Percentiles rank a stretch among this genome's conserved stretches.
phyloP scores from a whole-genome alignment of 2,113 vertebrate species.

The Actenoides lindsayi region DNA sequence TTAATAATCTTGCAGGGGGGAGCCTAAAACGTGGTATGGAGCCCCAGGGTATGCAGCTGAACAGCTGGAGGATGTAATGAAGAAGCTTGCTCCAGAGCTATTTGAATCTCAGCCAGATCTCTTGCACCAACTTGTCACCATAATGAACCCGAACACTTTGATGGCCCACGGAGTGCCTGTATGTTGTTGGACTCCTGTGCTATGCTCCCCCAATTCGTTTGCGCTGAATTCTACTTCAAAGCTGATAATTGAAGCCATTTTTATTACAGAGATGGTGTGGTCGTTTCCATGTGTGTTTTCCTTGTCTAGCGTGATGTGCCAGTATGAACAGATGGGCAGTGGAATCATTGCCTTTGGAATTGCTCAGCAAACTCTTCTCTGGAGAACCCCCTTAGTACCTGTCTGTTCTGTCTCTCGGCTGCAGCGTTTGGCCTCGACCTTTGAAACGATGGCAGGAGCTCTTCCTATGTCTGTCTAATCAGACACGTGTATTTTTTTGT shows the following conservation, averaged over 20 bases:
- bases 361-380: constrained; percentile 22
- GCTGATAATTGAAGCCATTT: not conserved
- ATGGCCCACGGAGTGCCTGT: constrained; percentile 97
- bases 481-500: not conserved
- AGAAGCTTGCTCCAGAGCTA: constrained; percentile 94
- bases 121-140: constrained; percentile 98
- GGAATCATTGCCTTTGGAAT: not conserved
- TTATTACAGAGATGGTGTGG: not conserved
- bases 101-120: constrained; percentile 97
- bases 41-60: constrained; percentile 96
- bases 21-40: constrained; percentile 99
- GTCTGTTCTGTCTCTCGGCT: not conserved
- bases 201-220: not conserved
- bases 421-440: not conserved
- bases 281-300: constrained; percentile 9
- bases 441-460: constrained; percentile 14
- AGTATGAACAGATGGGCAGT: not conserved
- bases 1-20: constrained; percentile 85
- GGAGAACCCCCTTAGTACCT: not conserved
- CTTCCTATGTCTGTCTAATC: not conserved
- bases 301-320: not conserved
- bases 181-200: constrained; percentile 69
- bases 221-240: not conserved
- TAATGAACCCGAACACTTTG: constrained; percentile 99
- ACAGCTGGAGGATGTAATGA: constrained; percentile 96